These are phyloP conservation scores for Dryas iulia DNA, from an alignment of 1,140 invertebrate species.

Conservation along the genomic window DNA sequence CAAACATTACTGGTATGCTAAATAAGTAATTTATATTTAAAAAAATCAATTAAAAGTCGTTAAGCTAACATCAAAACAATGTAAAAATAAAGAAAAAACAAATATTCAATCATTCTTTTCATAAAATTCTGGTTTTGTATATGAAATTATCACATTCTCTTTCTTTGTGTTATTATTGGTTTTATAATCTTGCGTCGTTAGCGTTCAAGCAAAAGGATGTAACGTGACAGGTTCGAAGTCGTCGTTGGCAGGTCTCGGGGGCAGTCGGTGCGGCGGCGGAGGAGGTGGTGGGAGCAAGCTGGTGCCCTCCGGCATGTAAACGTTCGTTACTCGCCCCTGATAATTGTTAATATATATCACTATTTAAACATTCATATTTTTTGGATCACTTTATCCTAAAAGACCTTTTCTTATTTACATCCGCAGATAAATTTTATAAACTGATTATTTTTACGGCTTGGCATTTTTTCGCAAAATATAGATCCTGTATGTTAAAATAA, in stretches of 20 bases:
- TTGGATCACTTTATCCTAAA: too few species aligned
- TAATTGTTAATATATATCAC: neutral
- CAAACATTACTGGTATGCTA: neutral
- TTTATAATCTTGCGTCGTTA: constrained; percentile 10
- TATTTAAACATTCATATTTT: neutral
- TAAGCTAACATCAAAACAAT: neutral
- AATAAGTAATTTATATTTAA: neutral
- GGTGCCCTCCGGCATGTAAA: constrained; percentile 81
- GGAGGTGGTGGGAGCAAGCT: constrained; percentile 79
- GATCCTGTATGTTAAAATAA: too few species aligned
- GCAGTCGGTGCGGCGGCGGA: constrained; percentile 71
- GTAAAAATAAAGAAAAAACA: neutral
- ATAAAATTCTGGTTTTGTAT: neutral
- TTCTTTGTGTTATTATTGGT: neutral
- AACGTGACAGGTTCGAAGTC: constrained; percentile 79
- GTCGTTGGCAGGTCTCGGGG: constrained; percentile 73
- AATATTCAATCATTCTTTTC: neutral
- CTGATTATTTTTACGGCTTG: too few species aligned
- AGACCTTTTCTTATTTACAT: too few species aligned
- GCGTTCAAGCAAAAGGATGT: constrained; percentile 73
- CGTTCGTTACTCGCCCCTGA: constrained; percentile 81
- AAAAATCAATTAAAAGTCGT: neutral
- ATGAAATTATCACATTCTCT: constrained; percentile 2
- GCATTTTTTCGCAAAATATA: too few species aligned
- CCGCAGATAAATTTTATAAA: too few species aligned